phyloP scores from a whole-genome alignment of 2,888 invertebrate species.

The Drosophila rubida region DNA sequence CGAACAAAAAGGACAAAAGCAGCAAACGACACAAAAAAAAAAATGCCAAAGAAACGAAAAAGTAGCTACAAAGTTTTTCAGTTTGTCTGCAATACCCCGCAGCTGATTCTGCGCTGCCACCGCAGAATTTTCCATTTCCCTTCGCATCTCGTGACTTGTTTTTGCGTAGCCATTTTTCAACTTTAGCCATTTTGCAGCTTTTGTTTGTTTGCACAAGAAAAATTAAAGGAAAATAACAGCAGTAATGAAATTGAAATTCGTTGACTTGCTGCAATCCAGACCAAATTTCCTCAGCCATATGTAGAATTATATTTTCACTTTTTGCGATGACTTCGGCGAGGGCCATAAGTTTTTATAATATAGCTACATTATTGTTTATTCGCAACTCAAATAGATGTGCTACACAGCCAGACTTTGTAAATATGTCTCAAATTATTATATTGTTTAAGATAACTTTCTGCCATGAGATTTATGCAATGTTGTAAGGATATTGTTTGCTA shows the following conservation, averaged over 20 bases:
- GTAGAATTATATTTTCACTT: conserved; percentile 14
- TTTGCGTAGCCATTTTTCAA: conserved; percentile 45
- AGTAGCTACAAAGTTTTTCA: conserved; percentile 56
- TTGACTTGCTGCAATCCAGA: conserved; percentile 23
- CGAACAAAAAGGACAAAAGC: conserved; percentile 3
- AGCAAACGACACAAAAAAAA: conserved; percentile 24
- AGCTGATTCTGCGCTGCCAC: conserved; percentile 8
- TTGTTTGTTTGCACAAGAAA: conserved; percentile 63
- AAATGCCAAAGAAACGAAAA: conserved; percentile 31
- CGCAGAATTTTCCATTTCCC: neutral
- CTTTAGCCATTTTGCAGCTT: conserved; percentile 41
- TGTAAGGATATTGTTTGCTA: neutral
- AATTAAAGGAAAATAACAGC: conserved; percentile 70
- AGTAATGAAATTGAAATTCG: conserved; percentile 59
- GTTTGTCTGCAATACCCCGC: conserved; percentile 43
- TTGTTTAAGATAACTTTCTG: too few species aligned
- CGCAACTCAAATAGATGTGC: neutral
- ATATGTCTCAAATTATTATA: too few species aligned
- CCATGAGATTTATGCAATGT: too few species aligned
- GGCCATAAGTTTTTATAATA: neutral
- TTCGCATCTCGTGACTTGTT: neutral
- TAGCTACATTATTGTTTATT: neutral
- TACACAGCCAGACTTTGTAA: too few species aligned
- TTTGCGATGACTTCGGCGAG: neutral
- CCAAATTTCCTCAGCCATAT: conserved; percentile 24